Evolutionary conservation across 2,113 vertebrate genomes (phyloP), one percentile per base, ranked within the genome.

Genomic region (Talpa occidentalis): DNA sequence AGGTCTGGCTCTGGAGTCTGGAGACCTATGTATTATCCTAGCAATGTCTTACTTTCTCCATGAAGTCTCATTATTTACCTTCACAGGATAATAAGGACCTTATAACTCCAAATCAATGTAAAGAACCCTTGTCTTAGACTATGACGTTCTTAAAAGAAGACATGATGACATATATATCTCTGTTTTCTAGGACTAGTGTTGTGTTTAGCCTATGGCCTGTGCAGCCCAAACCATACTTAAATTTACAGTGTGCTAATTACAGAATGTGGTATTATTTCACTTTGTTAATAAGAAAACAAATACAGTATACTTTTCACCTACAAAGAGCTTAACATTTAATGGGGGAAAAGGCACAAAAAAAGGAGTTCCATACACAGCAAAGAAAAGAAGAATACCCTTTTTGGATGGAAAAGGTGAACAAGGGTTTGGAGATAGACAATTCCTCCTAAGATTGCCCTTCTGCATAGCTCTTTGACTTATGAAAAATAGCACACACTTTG

Each of bases 321-420:
- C 67, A 76, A 64, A 30, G 4, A 72, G 12, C 10, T 70, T 90
- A 44, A 76, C 19, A 80, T 95, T 70, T n/a, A 88, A 14, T 35
- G 60, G 60, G 42, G 28, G 32, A n/a, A 83, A 80, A 42, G 16
- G 62, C 76, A 26, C 17, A 78, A 73, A 67, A 67, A 26, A 10
- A 87, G 59, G 42, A 52, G 17, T 74, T 77, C 26, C 7, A 8
- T 11, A 37, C 0, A 16, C 15, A 1, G 16, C 69, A 70, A 35
- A 91, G 59, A 95, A 87, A 24, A 8, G 17, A 86, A 94, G 28
- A n/a, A 84, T 76, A 66, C n/a, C 80, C 59, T 69, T 6, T 59
- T 17, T 28, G 42, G 77, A 42, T 19, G 64, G 22, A 54, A 7
- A 5, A 30, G 19, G 0, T 49, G 67, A 87, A 11, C 54, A 7